Evolutionary conservation across 2,797 vertebrate species (phyloP), one percentile per base, ranked within the genome.

Genomic region (Brachyalestes nurse): DNA sequence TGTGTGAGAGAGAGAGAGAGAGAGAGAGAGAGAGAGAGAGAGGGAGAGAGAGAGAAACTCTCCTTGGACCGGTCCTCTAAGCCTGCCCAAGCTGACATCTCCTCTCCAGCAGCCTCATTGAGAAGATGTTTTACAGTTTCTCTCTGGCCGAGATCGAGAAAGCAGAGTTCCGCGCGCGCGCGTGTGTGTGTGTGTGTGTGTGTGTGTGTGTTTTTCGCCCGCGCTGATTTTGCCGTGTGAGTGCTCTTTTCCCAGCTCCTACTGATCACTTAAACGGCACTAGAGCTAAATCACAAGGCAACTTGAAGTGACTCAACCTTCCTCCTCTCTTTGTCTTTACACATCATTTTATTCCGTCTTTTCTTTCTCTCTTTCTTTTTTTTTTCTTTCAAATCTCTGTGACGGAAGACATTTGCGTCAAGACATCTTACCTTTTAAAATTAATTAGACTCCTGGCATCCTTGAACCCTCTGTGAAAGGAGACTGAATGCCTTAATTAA

Each of bases 401-500:
- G 83, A 84, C 55, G 10, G 72, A 81, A 83, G 55, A 81, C 75
- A 66, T 83, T 86, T 87, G 60, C 72, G 79, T 82, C 45, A 75
- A 79, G 78, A 79, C 77, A 72, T 67, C 47, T 78, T 87, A 83
- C 83, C 77, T 84, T 83, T 86, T 85, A 65, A 82, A 65, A 80
- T 77, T 75, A 85, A 86, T 88, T 82, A 79, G 82, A 84, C 82
- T 73, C 51, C 78, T 69, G 74, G 80, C 75, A 82, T 84, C 84
- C 82, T 82, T 76, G 84, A 86, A 81, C 76, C 65, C 45, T 0
- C 4, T 51, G 53, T 85, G 74, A 81, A 84, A 78, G 80, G 58
- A 53, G 82, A 70, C 40, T 23, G 73, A 80, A 82, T 73, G 62
- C 51, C 60, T 88, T 85, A 83, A 86, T 87, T 88, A 86, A 88